Evolutionary conservation across 2,113 vertebrate species (phyloP), one percentile per base, ranked within the genome.

Genomic region (Isichthys henryi): DNA sequence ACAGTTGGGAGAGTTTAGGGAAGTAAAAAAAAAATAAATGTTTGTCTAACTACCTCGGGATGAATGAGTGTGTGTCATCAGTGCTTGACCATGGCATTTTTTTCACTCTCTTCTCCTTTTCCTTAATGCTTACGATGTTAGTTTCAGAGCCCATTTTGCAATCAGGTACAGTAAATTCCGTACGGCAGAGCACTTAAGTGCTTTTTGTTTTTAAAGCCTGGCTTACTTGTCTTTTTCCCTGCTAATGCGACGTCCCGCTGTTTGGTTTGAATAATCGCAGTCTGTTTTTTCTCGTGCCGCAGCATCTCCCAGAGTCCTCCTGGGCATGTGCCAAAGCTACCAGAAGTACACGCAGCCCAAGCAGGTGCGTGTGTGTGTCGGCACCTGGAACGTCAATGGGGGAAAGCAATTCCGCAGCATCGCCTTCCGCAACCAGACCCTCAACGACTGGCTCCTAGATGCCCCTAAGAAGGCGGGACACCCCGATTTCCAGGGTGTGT

Each of bases 321-420:
- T 97, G 93, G 98, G 94, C 89, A 99, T 99, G 98, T 99, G 98
- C 94, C 98, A 99, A 93, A 99, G 95, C 92, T 97, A 98, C 92
- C 97, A 97, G 89, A 98, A 97, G 93, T 99, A 97, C 89, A 98
- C 98, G 3, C 96, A 94, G 74, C 98, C 98, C 0, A 97, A 97
- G 92, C 97, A 97, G 90, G 96, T 98, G 86, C 93, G 98, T 3
- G 97, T 99, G 39, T 97, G 97, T 0, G 95, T 97, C 0, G 98
- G 98, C 77, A 99, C 98, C 0, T 99, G 98, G 98, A 99, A 99
- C 0, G 98, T 99, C 31, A 99, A 99, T 0, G 98, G 98, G 0
- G 98, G 98, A 7, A 99, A 99, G 93, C 98, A 99, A 91, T 99
- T 99, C 90, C 97, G 98, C 90, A 99, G 98, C 90, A 99, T 99